Conservation (phyloP, 1,140 invertebrate genomes). For the Himalopsyche phryganea region DNA sequence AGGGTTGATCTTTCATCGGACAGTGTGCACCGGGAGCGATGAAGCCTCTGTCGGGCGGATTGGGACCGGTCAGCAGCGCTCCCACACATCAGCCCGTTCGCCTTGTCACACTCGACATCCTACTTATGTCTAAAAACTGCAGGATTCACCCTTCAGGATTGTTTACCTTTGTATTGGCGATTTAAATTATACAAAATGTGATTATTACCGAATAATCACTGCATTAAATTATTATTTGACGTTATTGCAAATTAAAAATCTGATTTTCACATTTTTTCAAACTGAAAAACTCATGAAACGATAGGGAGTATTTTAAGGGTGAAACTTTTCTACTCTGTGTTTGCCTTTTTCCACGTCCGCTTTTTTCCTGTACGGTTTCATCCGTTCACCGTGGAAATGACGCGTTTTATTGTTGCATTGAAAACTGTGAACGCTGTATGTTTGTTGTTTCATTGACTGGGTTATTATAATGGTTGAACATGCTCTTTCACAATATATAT, state of each 20-base stretch:
- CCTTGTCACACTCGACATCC: slow-evolving; percentile 35
- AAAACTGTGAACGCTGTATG: slow-evolving; percentile 8
- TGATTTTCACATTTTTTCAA: no score
- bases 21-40: slow-evolving; percentile 82
- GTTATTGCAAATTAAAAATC: no score
- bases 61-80: slow-evolving; percentile 33
- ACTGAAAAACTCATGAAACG: no score
- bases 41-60: slow-evolving; percentile 45
- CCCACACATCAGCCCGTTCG: slow-evolving; percentile 30
- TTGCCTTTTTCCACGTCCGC: no score
- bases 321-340: no score
- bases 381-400: slow-evolving; percentile 18
- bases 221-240: no score
- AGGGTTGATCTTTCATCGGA: slow-evolving; percentile 97
- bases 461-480: slow-evolving; percentile 23
- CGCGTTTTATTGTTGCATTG: slow-evolving; percentile 23
- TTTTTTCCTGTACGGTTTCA: no score
- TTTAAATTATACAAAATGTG: no score
- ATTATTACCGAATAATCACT: no score
- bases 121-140: slow-evolving; percentile 40
- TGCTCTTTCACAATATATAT: slow-evolving; percentile 9
- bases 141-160: neutral
- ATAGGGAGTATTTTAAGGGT: no score
- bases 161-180: no score
- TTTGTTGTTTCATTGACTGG: slow-evolving; percentile 32